These are phyloP conservation scores for Calypte anna DNA, from an alignment of 2,113 vertebrate species.

Conservation along the genomic window DNA sequence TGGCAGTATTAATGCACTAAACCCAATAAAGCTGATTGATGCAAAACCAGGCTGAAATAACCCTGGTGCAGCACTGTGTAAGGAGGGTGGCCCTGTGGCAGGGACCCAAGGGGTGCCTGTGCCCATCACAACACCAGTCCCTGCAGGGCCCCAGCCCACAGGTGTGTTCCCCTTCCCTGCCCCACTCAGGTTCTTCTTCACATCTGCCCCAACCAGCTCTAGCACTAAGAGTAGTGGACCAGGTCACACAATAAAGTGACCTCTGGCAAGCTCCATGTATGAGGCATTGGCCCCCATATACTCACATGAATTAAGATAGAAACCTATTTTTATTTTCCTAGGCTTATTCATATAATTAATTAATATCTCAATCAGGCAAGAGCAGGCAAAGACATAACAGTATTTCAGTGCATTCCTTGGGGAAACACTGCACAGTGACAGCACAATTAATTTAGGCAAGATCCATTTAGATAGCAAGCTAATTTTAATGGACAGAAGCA, in stretches of 20 bases:
- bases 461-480: slow-evolving; percentile 51
- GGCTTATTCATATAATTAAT: slow-evolving; percentile 46
- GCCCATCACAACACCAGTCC: not conserved
- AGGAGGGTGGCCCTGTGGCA: accelerated
- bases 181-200: accelerated
- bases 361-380: slow-evolving; percentile 58
- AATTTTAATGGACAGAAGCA: slow-evolving; percentile 23
- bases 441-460: slow-evolving; percentile 55
- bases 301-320: slow-evolving; percentile 1
- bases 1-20: not conserved
- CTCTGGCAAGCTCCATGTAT: not conserved
- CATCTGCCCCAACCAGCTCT: not conserved
- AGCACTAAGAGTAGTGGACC: not conserved
- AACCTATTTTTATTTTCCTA: slow-evolving; percentile 22
- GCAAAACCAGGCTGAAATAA: not conserved
- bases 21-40: too few relatives aligned
- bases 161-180: accelerated
- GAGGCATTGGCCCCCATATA: not conserved
- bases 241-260: not conserved
- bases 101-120: not conserved
- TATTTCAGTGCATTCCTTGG: slow-evolving; percentile 38
- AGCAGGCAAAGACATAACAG: slow-evolving; percentile 44
- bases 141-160: accelerated
- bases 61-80: not conserved
- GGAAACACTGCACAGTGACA: slow-evolving; percentile 27